Base-by-base conservation (phyloP, 2,888 invertebrate species). In the Drosophila neutralis region DNA sequence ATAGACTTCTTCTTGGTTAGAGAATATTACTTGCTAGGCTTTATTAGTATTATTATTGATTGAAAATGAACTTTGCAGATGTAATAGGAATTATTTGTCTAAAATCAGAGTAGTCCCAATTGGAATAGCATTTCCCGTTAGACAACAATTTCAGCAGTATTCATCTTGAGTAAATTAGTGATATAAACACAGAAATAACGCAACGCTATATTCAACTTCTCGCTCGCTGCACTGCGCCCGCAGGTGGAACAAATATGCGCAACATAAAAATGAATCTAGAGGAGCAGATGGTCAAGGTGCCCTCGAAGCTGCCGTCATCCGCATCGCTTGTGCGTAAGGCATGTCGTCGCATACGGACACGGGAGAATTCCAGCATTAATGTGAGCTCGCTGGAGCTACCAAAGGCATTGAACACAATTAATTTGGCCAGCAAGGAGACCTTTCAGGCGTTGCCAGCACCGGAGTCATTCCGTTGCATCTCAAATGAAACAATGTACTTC, bases 281-380 rank as follows among this genome's bases (percentile, higher is more conserved):
- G 6, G 86, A 76, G 10, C 51, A 53, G 48, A 70, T 65, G 7
- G 7, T 54, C 0, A 69, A 66, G 21, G 5, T 73, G 21, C 4
- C 49, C 1, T 15, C 69, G 27, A 86, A 85, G 33, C 5, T 57
- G 3, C 77, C 67, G 1, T 54, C 86, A 1, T 51, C 72, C 33
- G 79, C 88, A 8, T 68, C 88, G 7, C 45, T 85, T 13, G 77
- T 85, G 59, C 83, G 79, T 7, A 74, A 81, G 21, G 86, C 90
- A 10, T 73, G 72, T 13, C 77, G 77, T 15, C 79, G 83, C 13
- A 69, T 73, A 24, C 72, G 72, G n/a, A 81, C 83, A 2, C 69
- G 65, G 0, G 83, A 85, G 57, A 66, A 71, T 61, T 76, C 83
- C 0, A 67, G 38, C 24, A 42, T 78, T 6, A 66, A 75, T 21